Conservation (phyloP, 2,113 vertebrate genomes). For the Sapayoa aenigma region DNA sequence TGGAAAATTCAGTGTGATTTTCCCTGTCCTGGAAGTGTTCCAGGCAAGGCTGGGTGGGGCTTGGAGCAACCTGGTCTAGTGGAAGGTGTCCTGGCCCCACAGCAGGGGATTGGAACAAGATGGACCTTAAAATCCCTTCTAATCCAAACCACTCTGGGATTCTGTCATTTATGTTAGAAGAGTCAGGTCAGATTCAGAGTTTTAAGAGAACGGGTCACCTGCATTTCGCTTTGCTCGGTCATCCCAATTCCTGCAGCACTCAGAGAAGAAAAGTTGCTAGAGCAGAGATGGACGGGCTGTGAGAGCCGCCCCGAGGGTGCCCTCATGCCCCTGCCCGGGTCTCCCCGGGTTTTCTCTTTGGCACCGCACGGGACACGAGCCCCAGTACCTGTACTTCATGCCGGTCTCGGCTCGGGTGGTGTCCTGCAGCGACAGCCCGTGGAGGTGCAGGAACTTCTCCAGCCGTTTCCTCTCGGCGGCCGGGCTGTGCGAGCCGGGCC, state of each 20-base stretch:
- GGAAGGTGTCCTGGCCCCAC: neutral
- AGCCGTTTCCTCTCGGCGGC: constrained; percentile 74
- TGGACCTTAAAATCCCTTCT: neutral
- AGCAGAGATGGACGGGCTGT: neutral
- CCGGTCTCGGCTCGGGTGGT: constrained; percentile 75
- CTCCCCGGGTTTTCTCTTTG: neutral
- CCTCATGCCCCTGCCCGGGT: too few relatives aligned
- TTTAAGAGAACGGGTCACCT: accelerated
- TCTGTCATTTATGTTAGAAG: too few relatives aligned
- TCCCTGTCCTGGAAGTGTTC: neutral
- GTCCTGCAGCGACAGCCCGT: constrained; percentile 79
- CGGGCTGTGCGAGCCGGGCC: constrained; percentile 57
- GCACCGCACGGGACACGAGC: neutral
- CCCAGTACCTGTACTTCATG: constrained; percentile 87
- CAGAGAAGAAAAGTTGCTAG: accelerated
- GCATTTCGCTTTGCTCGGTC: neutral
- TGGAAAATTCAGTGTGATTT: neutral
- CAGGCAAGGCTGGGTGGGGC: accelerated
- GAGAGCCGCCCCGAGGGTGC: accelerated
- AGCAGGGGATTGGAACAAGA: neutral
- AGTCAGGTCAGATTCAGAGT: neutral
- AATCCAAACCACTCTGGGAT: neutral
- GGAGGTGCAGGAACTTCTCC: constrained; percentile 82
- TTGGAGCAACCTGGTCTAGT: accelerated
- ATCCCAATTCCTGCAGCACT: accelerated